A percentile compares a stretch with the other conserved stretches of the same genome.
These are phyloP conservation scores for Globicephala melas DNA, from an alignment of 2,113 vertebrate genomes.

Conservation along the genomic window DNA sequence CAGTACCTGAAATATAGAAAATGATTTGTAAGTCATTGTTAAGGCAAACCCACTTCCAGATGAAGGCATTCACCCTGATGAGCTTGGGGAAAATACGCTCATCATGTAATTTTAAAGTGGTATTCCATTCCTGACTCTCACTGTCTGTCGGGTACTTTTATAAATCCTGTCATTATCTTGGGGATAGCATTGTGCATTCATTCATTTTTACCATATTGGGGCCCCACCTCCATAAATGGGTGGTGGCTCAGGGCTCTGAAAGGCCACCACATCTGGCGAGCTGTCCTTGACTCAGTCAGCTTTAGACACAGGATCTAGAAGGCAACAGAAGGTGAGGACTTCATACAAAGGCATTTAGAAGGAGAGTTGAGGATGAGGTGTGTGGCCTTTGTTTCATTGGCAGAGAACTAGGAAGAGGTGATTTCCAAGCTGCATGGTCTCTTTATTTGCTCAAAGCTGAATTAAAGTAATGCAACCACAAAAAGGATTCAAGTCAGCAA, in stretches of 20 bases:
- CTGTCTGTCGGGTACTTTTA: neutral
- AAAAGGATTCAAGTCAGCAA: neutral
- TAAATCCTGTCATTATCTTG: neutral
- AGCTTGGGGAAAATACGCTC: neutral
- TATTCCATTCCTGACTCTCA: neutral
- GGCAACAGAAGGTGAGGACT: neutral
- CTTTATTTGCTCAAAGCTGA: neutral
- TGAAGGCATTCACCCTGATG: neutral
- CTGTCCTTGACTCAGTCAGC: constrained; percentile 28
- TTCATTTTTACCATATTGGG: neutral
- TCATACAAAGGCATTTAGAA: neutral
- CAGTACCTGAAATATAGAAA: neutral
- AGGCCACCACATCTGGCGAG: neutral
- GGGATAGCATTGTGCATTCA: neutral
- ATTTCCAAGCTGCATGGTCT: neutral
- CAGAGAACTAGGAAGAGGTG: neutral
- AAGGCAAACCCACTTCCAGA: neutral
- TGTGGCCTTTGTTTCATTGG: neutral
- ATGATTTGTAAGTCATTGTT: neutral
- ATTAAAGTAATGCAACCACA: neutral
- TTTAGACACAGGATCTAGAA: neutral
- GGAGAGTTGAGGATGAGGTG: neutral
- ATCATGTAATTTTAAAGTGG: neutral
- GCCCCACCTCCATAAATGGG: neutral
- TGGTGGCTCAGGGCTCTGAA: neutral